Evolutionary conservation across 2,888 invertebrate species (phyloP).

Genomic region (Biston betularia): DNA sequence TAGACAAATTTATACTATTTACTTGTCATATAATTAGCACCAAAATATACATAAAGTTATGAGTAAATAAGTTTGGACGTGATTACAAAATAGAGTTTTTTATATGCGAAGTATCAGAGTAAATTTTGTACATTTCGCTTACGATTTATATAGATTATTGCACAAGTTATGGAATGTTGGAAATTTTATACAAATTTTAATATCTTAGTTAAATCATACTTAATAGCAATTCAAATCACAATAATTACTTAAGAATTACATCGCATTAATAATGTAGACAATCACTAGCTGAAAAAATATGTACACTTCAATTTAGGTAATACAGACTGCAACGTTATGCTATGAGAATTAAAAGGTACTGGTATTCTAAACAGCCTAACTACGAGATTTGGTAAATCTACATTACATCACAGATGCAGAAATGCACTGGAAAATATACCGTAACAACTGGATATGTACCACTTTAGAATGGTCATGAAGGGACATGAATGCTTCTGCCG

Average conservation of each 20-base stretch:
- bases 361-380: conserved; percentile 54
- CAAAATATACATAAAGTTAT: conserved; percentile 68
- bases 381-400: conserved; percentile 73
- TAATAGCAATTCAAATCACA: conserved; percentile 32
- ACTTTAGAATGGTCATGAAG: conserved; percentile 68
- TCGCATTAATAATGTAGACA: background rate
- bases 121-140: conserved; percentile 36
- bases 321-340: conserved; percentile 22
- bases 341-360: conserved; percentile 68
- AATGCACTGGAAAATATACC: conserved; percentile 62
- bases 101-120: conserved; percentile 30
- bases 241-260: conserved; percentile 22
- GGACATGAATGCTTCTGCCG: conserved; percentile 62
- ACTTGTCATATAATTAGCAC: conserved; percentile 66
- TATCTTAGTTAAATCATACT: conserved; percentile 1
- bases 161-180: conserved; percentile 80
- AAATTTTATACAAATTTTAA: conserved; percentile 30
- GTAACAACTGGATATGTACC: conserved; percentile 25
- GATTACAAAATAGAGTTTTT: conserved; percentile 42
- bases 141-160: conserved; percentile 56
- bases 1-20: conserved; percentile 49
- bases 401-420: conserved; percentile 81
- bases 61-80: conserved; percentile 40
- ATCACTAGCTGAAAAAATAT: conserved; percentile 19
- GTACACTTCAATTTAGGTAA: conserved; percentile 27